Base-by-base conservation (phyloP, 2,113 vertebrate species). In the Lipophrys pholis region DNA sequence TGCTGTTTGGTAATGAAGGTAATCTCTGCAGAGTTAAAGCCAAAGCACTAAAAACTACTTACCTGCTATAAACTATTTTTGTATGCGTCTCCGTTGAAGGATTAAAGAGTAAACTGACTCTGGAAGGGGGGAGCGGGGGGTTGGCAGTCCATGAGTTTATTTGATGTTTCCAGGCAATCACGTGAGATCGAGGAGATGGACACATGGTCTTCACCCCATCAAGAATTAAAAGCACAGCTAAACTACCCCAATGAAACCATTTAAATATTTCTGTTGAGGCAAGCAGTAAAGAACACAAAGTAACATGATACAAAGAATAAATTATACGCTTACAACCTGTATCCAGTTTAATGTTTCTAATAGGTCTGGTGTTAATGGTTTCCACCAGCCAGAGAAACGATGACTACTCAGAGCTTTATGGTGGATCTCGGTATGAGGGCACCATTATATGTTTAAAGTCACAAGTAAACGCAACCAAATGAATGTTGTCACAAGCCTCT, bases 1-100 rank as follows among this genome's bases (percentile, higher is more conserved):
- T 15, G n/a, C 16, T 30, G 61, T 42, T 64, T 41, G 17, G n/a
- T 21, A 63, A 50, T 40, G 46, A 63, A 17, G 46, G 17, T 40
- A 40, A 17, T 40, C 1, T 17, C n/a, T 40, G 36, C 7, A 2
- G 46, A 8, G 15, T 12, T 53, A 30, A n/a, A 52, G 17, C 49
- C 16, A 53, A 11, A 15, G 2, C 17, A 3, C 43, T 10, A 6
- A 36, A 40, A 49, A 50, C 45, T 12, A 11, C 11, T 36, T 15
- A 15, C 3, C 16, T 4, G 11, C 49, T 51, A 14, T 46, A 21
- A 51, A 51, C 49, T n/a, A 11, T n/a, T 48, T 48, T 48, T 42
- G 41, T 1, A 42, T 7, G 5, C 41, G 15, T 12, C n/a, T 61
- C 12, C 8, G 35, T 48, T 6, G 4, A 15, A 48, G 10, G 21